A percentile compares a stretch with the other conserved stretches of the same genome.
These are phyloP conservation scores for Drosophila oshimai DNA, from an alignment of 1,140 invertebrate genomes.

Conservation along the genomic window DNA sequence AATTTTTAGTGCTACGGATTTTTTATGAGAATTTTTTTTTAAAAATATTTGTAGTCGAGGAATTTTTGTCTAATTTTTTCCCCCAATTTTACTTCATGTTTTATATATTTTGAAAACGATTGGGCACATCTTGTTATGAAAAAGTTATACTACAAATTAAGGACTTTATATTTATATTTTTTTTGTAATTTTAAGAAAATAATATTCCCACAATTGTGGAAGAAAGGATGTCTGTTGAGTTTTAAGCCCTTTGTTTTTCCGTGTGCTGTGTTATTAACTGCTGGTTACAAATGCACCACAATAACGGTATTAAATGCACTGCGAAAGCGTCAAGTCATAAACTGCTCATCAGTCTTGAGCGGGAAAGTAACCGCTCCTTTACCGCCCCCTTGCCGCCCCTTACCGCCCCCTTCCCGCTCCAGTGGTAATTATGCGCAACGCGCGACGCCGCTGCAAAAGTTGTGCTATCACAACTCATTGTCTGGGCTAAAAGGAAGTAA, in stretches of 20 bases:
- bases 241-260: not conserved
- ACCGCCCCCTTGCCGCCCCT: not conserved
- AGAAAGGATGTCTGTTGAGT: not conserved
- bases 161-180: too few species aligned
- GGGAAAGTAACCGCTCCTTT: not conserved
- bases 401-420: not conserved
- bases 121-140: too few species aligned
- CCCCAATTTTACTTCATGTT: too few species aligned
- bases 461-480: conserved; percentile 78
- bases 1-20: too few species aligned
- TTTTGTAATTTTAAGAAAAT: not conserved
- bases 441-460: conserved; percentile 63
- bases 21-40: too few species aligned
- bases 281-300: conserved; percentile 64
- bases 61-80: too few species aligned
- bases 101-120: too few species aligned
- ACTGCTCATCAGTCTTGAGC: conserved; percentile 75
- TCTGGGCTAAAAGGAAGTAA: conserved; percentile 67
- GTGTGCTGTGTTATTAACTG: conserved; percentile 57
- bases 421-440: conserved; percentile 70
- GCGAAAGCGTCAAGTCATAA: conserved; percentile 76
- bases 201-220: too few species aligned
- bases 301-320: conserved; percentile 67
- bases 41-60: too few species aligned
- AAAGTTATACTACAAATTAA: too few species aligned